These are phyloP conservation scores for Malurus alboscapulatus DNA, from an alignment of 2,113 vertebrate species.

Conservation along the genomic window DNA sequence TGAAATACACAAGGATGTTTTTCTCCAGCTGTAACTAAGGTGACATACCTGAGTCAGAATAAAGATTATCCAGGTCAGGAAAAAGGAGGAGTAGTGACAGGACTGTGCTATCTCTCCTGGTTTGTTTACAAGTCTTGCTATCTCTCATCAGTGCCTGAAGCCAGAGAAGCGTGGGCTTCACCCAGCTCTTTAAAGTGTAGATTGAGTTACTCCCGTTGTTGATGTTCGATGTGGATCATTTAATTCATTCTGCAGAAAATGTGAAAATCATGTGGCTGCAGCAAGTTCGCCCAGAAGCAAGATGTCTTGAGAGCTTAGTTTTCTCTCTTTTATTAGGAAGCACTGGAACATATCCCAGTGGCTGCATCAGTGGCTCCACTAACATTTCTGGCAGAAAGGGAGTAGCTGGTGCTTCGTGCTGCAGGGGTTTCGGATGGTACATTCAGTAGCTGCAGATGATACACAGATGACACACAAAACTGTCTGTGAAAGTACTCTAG, in stretches of 20 bases:
- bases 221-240: constrained; percentile 43
- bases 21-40: background rate
- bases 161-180: constrained; percentile 31
- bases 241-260: constrained; percentile 56
- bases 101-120: background rate
- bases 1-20: background rate
- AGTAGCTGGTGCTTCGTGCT: background rate
- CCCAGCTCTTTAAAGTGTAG: constrained; percentile 47
- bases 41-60: background rate
- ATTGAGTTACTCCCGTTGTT: constrained; percentile 46
- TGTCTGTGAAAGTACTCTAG: background rate
- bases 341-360: constrained; percentile 25
- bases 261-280: constrained; percentile 41
- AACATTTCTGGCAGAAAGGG: constrained; percentile 9
- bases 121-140: constrained; percentile 47
- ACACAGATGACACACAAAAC: background rate
- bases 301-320: constrained; percentile 10
- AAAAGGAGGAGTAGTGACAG: background rate
- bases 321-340: constrained; percentile 41
- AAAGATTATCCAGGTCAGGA: background rate
- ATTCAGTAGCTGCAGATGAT: constrained; percentile 3
- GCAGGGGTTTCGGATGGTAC: constrained; percentile 12
- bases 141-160: constrained; percentile 43
- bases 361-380: background rate
- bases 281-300: constrained; percentile 43